Evolutionary conservation across 2,888 invertebrate species (phyloP).

Genomic region (Acrobasis consociella): DNA sequence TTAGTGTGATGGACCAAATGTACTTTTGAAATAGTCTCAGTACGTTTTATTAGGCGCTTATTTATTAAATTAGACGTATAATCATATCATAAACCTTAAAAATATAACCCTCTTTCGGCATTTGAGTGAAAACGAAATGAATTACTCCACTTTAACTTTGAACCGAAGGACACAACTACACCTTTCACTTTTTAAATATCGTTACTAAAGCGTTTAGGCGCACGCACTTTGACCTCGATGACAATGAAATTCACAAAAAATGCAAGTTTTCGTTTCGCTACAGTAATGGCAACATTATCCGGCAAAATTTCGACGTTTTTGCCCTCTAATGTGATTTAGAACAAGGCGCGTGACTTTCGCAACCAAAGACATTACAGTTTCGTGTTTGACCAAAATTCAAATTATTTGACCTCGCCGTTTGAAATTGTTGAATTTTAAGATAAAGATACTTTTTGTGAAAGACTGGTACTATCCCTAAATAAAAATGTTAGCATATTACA

Average conservation of each 20-base stretch:
- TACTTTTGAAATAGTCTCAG: no score
- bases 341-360: constrained; percentile 72
- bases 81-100: no score
- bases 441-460: constrained; percentile 23
- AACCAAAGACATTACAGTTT: constrained; percentile 70
- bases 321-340: constrained; percentile 61
- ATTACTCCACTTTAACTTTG: constrained; percentile 42
- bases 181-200: constrained; percentile 46
- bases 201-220: constrained; percentile 37
- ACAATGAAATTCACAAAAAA: constrained; percentile 49
- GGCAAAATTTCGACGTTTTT: constrained; percentile 60
- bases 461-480: neutral
- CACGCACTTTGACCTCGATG: constrained; percentile 55
- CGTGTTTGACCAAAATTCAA: constrained; percentile 73
- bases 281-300: constrained; percentile 54
- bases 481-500: neutral
- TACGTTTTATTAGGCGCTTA: no score
- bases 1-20: no score
- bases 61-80: no score
- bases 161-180: constrained; percentile 40
- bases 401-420: constrained; percentile 66
- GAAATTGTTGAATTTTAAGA: constrained; percentile 34
- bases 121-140: constrained; percentile 25
- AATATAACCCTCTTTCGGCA: no score
- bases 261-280: constrained; percentile 49